Base-by-base conservation (phyloP, 2,888 invertebrate species). In the Euzophera pinguis region DNA sequence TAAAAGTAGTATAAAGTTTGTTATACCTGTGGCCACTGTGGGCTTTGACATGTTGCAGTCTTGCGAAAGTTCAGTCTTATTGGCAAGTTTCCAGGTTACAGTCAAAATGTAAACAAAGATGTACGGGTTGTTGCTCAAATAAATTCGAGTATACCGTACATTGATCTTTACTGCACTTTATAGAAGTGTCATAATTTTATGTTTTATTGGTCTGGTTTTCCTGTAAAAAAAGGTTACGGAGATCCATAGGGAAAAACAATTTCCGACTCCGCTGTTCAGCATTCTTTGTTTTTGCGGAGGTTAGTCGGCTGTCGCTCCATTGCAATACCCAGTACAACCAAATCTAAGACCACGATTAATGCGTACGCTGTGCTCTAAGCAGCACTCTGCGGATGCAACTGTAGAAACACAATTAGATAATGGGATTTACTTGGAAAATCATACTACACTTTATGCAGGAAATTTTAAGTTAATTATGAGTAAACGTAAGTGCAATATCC, bases 121-220 rank as follows among this genome's bases (percentile, higher is more conserved):
- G 61, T 67, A 72, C 71, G 69, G 69, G 67, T 68, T 71, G 73
- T 66, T 67, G 71, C 75, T 65, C 65, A 77, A 79, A 76, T 78
- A 77, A 64, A 69, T n/a, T n/a, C n/a, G n/a, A n/a, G n/a, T n/a
- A n/a, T 65, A 55, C 55, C 64, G 78, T 71, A 70, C 77, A 69
- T 67, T 73, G 75, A 73, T 73, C 76, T 66, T 57, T 54, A 37
- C 22, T 50, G 49, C 39, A 50, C 41, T 50, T 32, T 2, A 13
- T 43, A 32, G 13, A 32, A 45, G 32, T 32, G 34, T 14, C 10
- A 9, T 14, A n/a, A n/a, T n/a, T n/a, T n/a, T n/a, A n/a, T n/a
- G n/a, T n/a, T n/a, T n/a, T n/a, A n/a, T n/a, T n/a, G n/a, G n/a
- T n/a, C n/a, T n/a, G n/a, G n/a, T n/a, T n/a, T n/a, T n/a, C n/a